Evolutionary conservation across 2,113 vertebrate species (phyloP).

Genomic region (Heloderma charlesbogerti): DNA sequence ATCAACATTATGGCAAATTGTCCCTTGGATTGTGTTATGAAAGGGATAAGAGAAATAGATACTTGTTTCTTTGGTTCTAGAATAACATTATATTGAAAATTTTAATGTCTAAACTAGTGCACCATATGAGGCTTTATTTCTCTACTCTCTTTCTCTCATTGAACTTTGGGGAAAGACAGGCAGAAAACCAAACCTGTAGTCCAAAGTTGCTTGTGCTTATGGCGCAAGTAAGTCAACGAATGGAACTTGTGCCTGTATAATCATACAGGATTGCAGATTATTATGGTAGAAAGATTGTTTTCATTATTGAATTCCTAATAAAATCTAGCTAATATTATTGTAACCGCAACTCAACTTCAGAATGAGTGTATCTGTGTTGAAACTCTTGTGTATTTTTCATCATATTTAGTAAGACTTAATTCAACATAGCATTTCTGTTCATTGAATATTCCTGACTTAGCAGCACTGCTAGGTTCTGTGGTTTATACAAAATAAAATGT

Average conservation of each 20-base stretch:
- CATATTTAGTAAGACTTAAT: slow-evolving; percentile 77
- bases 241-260: not conserved
- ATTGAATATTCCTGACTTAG: slow-evolving; percentile 76
- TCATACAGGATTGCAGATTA: not conserved
- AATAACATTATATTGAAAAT: not conserved
- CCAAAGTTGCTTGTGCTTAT: not conserved
- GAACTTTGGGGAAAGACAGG: not conserved
- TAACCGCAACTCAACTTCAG: slow-evolving; percentile 67
- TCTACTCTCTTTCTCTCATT: not conserved
- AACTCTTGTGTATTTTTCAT: slow-evolving; percentile 64
- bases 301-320: slow-evolving; percentile 64
- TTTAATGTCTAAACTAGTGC: not conserved
- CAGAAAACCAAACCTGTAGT: not conserved
- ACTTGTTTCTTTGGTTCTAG: slow-evolving; percentile 40
- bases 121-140: not conserved
- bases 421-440: slow-evolving; percentile 69
- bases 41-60: slow-evolving; percentile 56
- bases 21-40: slow-evolving; percentile 16
- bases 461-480: slow-evolving; percentile 71
- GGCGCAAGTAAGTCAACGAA: not conserved
- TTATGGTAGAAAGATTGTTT: not conserved
- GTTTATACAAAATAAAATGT: slow-evolving; percentile 81
- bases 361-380: slow-evolving; percentile 62
- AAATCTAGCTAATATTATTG: slow-evolving; percentile 70
- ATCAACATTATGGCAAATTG: slow-evolving; percentile 68